Base-by-base conservation (phyloP, 2,888 invertebrate genomes). In the Drosophila helvetica region DNA sequence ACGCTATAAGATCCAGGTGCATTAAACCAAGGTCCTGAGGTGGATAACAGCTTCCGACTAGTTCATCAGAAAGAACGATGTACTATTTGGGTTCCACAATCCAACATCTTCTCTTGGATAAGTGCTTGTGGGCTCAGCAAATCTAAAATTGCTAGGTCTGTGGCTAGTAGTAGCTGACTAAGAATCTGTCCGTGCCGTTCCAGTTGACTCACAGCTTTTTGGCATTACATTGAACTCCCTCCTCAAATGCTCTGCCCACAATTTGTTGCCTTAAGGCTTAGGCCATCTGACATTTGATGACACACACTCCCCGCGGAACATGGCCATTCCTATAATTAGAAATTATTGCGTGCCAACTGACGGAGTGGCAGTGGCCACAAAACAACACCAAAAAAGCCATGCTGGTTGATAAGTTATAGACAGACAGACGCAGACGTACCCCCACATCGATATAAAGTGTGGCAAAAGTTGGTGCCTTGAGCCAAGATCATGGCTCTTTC, bases 301-400 rank as follows among this genome's bases (percentile, higher is more conserved):
- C 66, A 66, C 66, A 66, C 68, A 73, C 47, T 30, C 3, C 7
- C 6, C 10, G 17, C 33, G 17, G 18, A 25, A 19, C 48, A 51
- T 33, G 22, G 61, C 25, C 63, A 73, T 63, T 62, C 43, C 63
- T 73, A 68, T 62, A 54, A 72, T 68, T 53, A 68, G 60, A 53
- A 27, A 53, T 51, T 72, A 61, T 61, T 53, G 62, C 18, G 47
- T 72, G 9, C 9, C 27, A 27, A 5, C 22, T 22, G 5, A 22
- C 22, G 4, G 22, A 22, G 22, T 22, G 22, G 3, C 22, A 22
- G 22, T 22, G 22, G 22, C 22, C 17, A 22, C 12, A 38, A 22
- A 18, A n/a, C 18, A 64, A 33, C 45, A 46, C 25, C 25, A 64
- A 38, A 17, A 17, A 17, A 3, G 27, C 48, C 5, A 25, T 22